Percentiles rank a stretch among this genome's conserved stretches.
phyloP scores from a whole-genome alignment of 2,113 vertebrate genomes.

The Entelurus aequoreus region DNA sequence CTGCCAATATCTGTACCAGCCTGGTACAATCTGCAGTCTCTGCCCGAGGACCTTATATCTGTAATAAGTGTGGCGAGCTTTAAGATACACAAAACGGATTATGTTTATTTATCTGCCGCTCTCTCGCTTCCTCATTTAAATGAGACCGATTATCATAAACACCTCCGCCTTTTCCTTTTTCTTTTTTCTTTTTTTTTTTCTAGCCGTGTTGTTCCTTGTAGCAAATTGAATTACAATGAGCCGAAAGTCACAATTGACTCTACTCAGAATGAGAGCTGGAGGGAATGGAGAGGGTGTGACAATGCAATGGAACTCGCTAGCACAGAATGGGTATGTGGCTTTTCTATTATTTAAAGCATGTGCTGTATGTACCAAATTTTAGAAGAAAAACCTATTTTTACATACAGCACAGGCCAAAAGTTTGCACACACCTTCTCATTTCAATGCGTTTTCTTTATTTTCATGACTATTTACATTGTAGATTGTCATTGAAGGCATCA shows the following conservation, averaged over 20 bases:
- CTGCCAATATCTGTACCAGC: neutral
- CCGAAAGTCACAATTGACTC: slow-evolving; percentile 53
- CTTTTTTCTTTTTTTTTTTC: slow-evolving; percentile 5
- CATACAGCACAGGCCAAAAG: no score
- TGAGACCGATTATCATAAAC: slow-evolving; percentile 56
- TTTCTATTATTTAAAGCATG: slow-evolving; percentile 48
- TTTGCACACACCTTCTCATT: no score
- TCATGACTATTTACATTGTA: no score
- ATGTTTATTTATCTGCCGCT: slow-evolving; percentile 50
- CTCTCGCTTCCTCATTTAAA: slow-evolving; percentile 32
- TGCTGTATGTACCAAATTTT: slow-evolving; percentile 28
- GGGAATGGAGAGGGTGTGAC: slow-evolving; percentile 40
- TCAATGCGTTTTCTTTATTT: no score
- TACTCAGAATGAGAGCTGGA: slow-evolving; percentile 6
- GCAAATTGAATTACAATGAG: slow-evolving; percentile 67
- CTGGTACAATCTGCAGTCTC: slow-evolving; percentile 12
- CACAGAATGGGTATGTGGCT: slow-evolving; percentile 17
- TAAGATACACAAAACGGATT: slow-evolving; percentile 55
- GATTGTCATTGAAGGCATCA: no score
- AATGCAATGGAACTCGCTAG: slow-evolving; percentile 4
- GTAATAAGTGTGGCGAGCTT: slow-evolving; percentile 49
- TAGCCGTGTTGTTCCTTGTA: slow-evolving; percentile 40
- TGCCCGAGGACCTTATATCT: slow-evolving; percentile 50
- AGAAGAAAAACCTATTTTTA: no score
- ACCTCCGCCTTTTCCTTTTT: slow-evolving; percentile 18